Evolutionary conservation across 2,113 vertebrate genomes (phyloP), one percentile per base, ranked within the genome.

Genomic region (Spermophilus dauricus): DNA sequence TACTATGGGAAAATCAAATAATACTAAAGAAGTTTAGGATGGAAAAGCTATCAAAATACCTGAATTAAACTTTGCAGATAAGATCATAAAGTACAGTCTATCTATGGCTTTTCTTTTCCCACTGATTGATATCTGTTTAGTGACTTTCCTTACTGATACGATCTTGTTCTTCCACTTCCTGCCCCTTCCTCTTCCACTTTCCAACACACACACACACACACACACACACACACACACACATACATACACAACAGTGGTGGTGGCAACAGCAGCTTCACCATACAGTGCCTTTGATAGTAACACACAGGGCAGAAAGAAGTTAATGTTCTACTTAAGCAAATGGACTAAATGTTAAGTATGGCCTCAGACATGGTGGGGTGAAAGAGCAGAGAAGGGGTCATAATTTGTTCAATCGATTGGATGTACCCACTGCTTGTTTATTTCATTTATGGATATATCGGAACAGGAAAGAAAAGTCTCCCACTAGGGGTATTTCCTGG

Each of bases 241-340:
- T 37, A 78, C 37, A 67, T 37, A 78, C 37, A 56, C 24, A 51
- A 42, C 30, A 65, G 3, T 0, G 1, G 26, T 37, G 2, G n/a
- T 30, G 26, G 51, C 73, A 0, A 13, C 48, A 13, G 39, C 69
- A 93, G 30, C 34, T 88, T 75, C 37, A 42, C 61, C 56, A 45
- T 67, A 76, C 39, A 51, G 37, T 70, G 26, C 4, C 86, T 48
- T 0, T 81, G 56, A 30, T 30, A 63, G 61, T 24, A 80, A 96
- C 87, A 94, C 93, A 87, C 13, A 51, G 75, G 16, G 45, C 67
- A 92, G 81, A 77, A 81, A 93, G 67, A 95, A 97, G 96, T 96
- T 97, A 97, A 98, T 97, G 69, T 94, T 98, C 94, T 83, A 93
- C 96, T 92, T 95, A 28, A 83, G 81, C 81, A 97, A 92, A 80